phyloP scores from a whole-genome alignment of 2,113 vertebrate genomes.

The Globicephala melas region DNA sequence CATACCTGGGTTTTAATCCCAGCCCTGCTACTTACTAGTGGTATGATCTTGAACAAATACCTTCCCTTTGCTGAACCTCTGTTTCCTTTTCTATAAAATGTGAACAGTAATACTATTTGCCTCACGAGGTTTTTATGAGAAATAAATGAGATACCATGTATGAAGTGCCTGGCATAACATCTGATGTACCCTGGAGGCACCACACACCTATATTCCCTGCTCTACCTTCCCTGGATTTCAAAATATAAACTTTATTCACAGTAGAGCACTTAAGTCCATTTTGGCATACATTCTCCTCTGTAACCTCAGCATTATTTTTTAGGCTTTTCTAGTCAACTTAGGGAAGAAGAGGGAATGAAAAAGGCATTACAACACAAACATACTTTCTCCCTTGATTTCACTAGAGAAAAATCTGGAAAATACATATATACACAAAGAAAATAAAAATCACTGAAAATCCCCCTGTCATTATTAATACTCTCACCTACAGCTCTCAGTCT shows the following conservation, averaged over 20 bases:
- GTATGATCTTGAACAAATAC: not conserved
- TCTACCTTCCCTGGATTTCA: not conserved
- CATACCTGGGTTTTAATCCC: slow-evolving; percentile 18
- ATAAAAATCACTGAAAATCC: slow-evolving; percentile 2
- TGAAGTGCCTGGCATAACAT: not conserved
- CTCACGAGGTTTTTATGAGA: slow-evolving; percentile 8
- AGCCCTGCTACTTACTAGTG: not conserved
- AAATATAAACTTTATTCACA: slow-evolving; percentile 23
- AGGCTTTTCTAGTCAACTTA: slow-evolving; percentile 32
- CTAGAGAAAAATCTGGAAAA: slow-evolving; percentile 22
- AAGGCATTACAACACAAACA: slow-evolving; percentile 19
- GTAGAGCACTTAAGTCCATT: not conserved
- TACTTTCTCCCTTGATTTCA: not conserved
- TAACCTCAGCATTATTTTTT: not conserved
- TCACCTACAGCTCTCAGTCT: not conserved
- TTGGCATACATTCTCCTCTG: not conserved
- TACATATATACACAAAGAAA: slow-evolving; percentile 29
- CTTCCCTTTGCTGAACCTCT: not conserved
- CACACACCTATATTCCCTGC: not conserved
- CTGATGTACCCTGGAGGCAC: not conserved
- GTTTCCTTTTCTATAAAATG: slow-evolving; percentile 14
- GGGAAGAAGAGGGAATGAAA: not conserved
- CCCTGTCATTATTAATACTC: not conserved
- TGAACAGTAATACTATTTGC: slow-evolving; percentile 5
- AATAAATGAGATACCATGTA: not conserved